phyloP scores from a whole-genome alignment of 2,113 vertebrate genomes.

The Neotragus pygmaeus region DNA sequence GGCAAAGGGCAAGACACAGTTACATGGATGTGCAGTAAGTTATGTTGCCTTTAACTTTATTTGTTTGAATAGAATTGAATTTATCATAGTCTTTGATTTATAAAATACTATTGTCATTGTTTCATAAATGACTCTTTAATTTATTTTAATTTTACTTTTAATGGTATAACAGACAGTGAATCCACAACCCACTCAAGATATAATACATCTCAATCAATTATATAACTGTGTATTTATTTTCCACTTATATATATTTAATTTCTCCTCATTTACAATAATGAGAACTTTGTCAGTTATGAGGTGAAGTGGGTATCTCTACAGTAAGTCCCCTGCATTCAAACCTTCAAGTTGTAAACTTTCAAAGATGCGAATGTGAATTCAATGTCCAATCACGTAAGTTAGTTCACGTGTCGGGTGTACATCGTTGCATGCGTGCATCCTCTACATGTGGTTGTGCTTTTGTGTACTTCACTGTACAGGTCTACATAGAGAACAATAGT shows the following conservation, averaged over 20 bases:
- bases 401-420: neutral
- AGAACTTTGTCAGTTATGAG: neutral
- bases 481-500: neutral
- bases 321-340: neutral
- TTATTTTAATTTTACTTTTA: slow-evolving; percentile 16
- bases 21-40: neutral
- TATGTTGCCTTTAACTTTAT: neutral
- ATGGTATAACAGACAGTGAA: neutral
- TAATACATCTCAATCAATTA: neutral
- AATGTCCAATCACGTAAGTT: neutral
- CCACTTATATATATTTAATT: neutral
- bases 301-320: neutral
- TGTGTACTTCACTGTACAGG: neutral
- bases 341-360: neutral
- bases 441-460: neutral
- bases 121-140: slow-evolving; percentile 6
- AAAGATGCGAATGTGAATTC: neutral
- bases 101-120: neutral
- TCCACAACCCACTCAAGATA: neutral
- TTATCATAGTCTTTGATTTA: slow-evolving; percentile 22
- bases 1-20: neutral
- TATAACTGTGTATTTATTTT: neutral
- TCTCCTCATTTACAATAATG: neutral
- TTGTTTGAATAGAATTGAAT: slow-evolving; percentile 13
- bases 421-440: neutral